Evolutionary conservation across 2,113 vertebrate species (phyloP), one percentile per base, ranked within the genome.

Genomic region (Mobula hypostoma): DNA sequence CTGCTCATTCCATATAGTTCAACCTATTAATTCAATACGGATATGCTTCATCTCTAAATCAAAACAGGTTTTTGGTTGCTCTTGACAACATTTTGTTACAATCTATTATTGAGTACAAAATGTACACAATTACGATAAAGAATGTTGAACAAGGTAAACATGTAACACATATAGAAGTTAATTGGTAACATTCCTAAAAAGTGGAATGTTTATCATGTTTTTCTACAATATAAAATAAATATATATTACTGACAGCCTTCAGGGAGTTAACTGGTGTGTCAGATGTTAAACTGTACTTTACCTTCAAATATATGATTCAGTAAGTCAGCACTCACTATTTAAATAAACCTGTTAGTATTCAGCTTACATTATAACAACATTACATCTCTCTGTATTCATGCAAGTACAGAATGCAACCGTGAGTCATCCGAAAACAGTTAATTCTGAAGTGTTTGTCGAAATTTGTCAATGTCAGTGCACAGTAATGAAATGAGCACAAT

Each of bases 401-500:
- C 24, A 92, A 40, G 63, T 92, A 29, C 36, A 36, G 85, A 90
- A 90, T 74, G 27, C 5, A 93, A 93, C 68, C 27, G 19, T 29
- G 36, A 93, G 68, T 66, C 85, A 66, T n/a, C 12, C 66, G 61
- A 66, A 90, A 90, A 66, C 32, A 66, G 29, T n/a, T 4, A 56
- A 93, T 74, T 74, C 66, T 48, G 91, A 48, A 48, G 19, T 72
- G 68, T 48, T 74, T 74, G 21, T 74, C 74, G 91, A 72, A 76
- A 56, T 93, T 56, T 93, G 70, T 72, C 61, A 91, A 21, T 40
- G 7, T 70, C 91, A 29, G 32, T 56, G 19, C 3, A 93, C 74
- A 56, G 17, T 93, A 40, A 93, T 76, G 21, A 76, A 93, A 40
- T 48, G 40, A 48, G 72, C 90, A 92, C 68, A 92, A 56, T 93